Evolutionary conservation across 2,113 vertebrate genomes (phyloP), one percentile per base, ranked within the genome.

Genomic region (Pimephales promelas): DNA sequence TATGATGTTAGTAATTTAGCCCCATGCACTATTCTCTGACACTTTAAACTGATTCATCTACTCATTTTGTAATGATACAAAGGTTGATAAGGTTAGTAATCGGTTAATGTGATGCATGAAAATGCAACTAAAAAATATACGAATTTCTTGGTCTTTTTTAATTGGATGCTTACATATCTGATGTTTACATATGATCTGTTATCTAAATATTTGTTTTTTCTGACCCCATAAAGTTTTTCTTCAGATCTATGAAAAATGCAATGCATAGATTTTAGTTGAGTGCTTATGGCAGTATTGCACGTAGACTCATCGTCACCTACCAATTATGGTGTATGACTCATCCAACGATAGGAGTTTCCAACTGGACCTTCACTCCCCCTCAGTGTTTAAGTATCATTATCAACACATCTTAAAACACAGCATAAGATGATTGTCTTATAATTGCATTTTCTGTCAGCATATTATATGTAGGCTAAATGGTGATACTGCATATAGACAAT

Each of bases 291-390:
- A 45, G 54, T n/a, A 18, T 43, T 83, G 61, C 28, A 73, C 66
- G 26, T 64, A 31, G 14, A 64, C 77, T 40, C 18, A 24, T 57
- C 40, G 4, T 40, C 66, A 56, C 61, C 14, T 2, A 47, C 43
- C 56, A 87, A 68, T 74, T 75, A 85, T 75, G 79, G 31, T 16
- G 22, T 43, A 47, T 85, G 83, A 85, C 83, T 83, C 68, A 87
- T 79, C 75, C 31, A 75, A 22, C 13, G 5, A 74, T 10, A 61
- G 68, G 57, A 72, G 40, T 80, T 87, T 83, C 61, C 59, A 75
- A 64, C 49, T 56, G 80, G 75, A 75, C 28, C 77, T 45, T 34
- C 68, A 31, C 49, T 8, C 34, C 57, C 66, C n/a, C 11, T 45
- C 24, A 40, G 34, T 79, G 57, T 20, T 62, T 45, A 43, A 45